Evolutionary conservation across 2,888 invertebrate genomes (phyloP).

Genomic region (Palloptera scutellata): DNA sequence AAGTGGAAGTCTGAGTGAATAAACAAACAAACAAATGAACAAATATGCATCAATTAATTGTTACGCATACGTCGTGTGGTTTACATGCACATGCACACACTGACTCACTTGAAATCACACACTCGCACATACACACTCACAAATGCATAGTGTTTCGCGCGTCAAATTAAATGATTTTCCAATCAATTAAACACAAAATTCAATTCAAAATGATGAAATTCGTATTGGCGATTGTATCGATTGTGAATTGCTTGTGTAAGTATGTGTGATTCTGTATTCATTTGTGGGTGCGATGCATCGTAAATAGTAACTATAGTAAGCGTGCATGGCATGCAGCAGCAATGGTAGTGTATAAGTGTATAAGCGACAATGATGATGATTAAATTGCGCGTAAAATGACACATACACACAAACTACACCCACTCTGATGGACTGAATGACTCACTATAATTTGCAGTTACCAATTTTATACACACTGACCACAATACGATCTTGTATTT

Average conservation of each 20-base stretch:
- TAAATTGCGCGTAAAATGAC: constrained; percentile 36
- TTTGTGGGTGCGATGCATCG: no score
- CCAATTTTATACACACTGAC: no score
- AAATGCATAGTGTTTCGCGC: constrained; percentile 5
- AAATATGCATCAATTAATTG: constrained; percentile 15
- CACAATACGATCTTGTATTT: no score
- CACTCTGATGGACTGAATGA: no score
- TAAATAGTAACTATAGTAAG: constrained; percentile 2
- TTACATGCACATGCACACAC: not conserved
- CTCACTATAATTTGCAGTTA: no score
- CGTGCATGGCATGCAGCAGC: constrained; percentile 23
- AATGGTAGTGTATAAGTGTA: constrained; percentile 6
- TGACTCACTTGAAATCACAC: not conserved
- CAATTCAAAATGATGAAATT: not conserved
- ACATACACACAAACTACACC: no score
- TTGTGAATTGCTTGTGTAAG: constrained; percentile 31
- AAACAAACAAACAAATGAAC: constrained; percentile 19
- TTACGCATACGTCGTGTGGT: not conserved
- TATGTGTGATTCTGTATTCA: constrained; percentile 22
- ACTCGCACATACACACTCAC: no score
- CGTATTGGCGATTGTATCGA: not conserved
- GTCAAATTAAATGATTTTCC: constrained; percentile 50
- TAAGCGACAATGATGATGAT: constrained; percentile 18
- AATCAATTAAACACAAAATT: constrained; percentile 45
- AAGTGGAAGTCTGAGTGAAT: constrained; percentile 14